Evolutionary conservation across 2,797 vertebrate species (phyloP).

Genomic region (Vireo griseus): DNA sequence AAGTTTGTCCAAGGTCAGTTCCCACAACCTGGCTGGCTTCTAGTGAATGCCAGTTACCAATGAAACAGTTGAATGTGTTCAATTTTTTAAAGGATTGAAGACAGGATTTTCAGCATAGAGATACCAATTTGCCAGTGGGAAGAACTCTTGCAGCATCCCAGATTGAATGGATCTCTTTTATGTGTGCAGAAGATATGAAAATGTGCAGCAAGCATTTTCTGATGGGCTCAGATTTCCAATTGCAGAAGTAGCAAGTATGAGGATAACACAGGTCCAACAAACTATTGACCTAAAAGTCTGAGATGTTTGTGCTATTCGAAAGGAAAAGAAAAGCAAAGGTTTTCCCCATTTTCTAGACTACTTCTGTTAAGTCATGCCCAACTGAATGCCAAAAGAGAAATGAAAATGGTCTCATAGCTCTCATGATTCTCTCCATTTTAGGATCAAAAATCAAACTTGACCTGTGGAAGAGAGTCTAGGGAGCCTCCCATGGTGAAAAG

Average conservation of each 20-base stretch:
- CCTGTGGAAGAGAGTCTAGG: background rate
- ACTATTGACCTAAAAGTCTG: background rate
- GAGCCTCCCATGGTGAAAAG: background rate
- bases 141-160: background rate
- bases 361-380: background rate
- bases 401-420: background rate
- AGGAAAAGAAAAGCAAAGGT: background rate
- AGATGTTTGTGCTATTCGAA: background rate
- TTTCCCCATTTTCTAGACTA: background rate
- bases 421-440: background rate
- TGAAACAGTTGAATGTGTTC: background rate
- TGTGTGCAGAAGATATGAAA: background rate
- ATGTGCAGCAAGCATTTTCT: background rate
- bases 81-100: background rate
- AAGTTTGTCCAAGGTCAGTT: background rate
- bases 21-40: background rate
- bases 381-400: background rate
- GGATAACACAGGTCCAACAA: background rate
- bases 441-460: background rate
- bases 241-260: background rate
- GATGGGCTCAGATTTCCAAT: background rate
- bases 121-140: background rate
- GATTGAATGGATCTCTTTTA: background rate
- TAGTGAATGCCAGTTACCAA: background rate
- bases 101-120: background rate